phyloP scores from a whole-genome alignment of 2,797 vertebrate genomes.

The Acipenser oxyrinchus region DNA sequence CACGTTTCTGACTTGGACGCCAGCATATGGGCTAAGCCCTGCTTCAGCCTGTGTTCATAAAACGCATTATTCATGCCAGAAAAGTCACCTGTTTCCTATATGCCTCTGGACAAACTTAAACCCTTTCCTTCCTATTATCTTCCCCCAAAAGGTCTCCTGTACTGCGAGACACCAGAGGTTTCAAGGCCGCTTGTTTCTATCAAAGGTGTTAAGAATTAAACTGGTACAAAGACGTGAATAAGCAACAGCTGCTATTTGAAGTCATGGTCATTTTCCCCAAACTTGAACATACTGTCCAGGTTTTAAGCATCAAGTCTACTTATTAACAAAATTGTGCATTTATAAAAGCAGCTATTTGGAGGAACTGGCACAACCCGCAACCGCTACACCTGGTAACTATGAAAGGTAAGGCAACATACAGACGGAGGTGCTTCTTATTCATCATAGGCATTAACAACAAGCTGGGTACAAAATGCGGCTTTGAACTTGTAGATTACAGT shows the following conservation, averaged over 20 bases:
- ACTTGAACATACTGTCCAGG: conserved; percentile 24
- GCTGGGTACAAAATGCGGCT: background rate
- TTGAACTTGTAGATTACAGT: background rate
- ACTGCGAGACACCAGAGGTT: conserved; percentile 18
- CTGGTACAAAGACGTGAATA: conserved; percentile 30
- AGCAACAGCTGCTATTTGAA: conserved; percentile 35
- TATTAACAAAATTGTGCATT: conserved; percentile 30
- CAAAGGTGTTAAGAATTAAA: conserved; percentile 35
- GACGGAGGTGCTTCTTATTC: conserved; percentile 19
- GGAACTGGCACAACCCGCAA: conserved; percentile 11
- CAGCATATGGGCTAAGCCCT: conserved; percentile 1
- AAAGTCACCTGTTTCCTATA: conserved; percentile 14
- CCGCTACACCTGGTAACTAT: conserved; percentile 34
- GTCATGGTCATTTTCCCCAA: conserved; percentile 20
- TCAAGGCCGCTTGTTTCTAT: conserved; percentile 31
- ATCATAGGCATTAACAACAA: conserved; percentile 30
- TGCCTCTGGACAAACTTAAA: conserved; percentile 10
- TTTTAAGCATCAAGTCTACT: conserved; percentile 33
- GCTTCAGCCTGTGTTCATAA: conserved; percentile 8
- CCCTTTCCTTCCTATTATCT: conserved; percentile 22
- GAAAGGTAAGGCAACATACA: conserved; percentile 22
- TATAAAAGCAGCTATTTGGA: conserved; percentile 35
- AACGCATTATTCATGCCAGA: conserved; percentile 11
- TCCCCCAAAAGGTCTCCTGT: conserved; percentile 27
- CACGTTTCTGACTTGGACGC: conserved; percentile 1